Conservation (phyloP, 2,113 vertebrate genomes). For the Salvator merianae region DNA sequence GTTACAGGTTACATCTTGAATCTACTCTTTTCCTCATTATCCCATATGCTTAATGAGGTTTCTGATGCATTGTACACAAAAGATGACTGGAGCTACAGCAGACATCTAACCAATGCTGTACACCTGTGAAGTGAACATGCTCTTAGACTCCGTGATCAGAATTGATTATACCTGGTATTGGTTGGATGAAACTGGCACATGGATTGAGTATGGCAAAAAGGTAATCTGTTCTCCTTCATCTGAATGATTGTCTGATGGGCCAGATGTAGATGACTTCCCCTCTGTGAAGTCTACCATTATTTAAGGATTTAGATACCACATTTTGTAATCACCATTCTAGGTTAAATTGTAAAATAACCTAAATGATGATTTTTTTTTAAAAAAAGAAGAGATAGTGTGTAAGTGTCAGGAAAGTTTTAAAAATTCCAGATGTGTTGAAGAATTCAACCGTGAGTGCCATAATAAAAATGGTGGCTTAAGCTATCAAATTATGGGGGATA, state of each 20-base stretch:
- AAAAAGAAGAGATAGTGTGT: too few species aligned
- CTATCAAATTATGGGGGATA: too few species aligned
- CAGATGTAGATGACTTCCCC: not conserved
- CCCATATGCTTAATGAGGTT: not conserved
- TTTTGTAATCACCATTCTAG: not conserved
- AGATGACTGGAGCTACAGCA: conserved; percentile 43
- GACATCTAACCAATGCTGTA: conserved; percentile 73
- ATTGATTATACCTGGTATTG: conserved; percentile 86
- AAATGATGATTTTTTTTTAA: too few species aligned
- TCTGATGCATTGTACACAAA: not conserved
- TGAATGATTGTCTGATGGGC: not conserved
- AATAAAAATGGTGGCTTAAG: too few species aligned
- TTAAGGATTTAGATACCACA: not conserved
- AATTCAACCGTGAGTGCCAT: too few species aligned
- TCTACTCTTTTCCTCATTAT: conserved; percentile 7
- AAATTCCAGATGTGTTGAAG: too few species aligned
- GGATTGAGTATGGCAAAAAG: conserved; percentile 81
- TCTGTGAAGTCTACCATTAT: not conserved
- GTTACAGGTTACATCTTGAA: not conserved
- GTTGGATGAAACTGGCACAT: conserved; percentile 70
- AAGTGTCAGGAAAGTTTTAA: too few species aligned
- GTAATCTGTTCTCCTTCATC: conserved; percentile 60
- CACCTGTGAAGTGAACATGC: conserved; percentile 67
- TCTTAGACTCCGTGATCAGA: conserved; percentile 67
- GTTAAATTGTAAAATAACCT: too few species aligned